Evolutionary conservation across 2,888 invertebrate genomes (phyloP), one percentile per base, ranked within the genome.

Genomic region (Lamproptera curius): DNA sequence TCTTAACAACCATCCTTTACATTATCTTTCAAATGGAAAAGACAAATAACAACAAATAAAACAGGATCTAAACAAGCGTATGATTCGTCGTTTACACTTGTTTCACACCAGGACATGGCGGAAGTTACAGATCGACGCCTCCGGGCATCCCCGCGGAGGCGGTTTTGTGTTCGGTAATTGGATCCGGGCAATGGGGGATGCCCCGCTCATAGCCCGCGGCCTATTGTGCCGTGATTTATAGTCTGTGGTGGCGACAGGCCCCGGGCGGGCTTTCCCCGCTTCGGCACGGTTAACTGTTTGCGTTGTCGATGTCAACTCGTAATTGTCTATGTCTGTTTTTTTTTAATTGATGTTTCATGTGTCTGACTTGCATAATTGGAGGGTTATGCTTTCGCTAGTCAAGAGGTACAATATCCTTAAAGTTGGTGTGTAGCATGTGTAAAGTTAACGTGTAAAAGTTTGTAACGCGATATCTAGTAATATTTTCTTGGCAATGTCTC

Each of bases 211-310:
- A 53, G 62, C 65, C 59, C 54, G 61, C 52, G 66, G 65, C 63
- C 68, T 62, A 69, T 69, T 68, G 65, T 62, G 55, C 42, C 42
- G 48, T 69, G 70, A 73, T 71, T 73, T 70, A 70, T 70, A 54
- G 59, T 59, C 61, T 67, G 66, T 65, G 48, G 13, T 13, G 16
- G 58, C 52, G 56, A 47, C 48, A 61, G 67, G 58, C 65, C 52
- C 50, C 54, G 44, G 58, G 63, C 58, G 49, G 41, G 54, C 16
- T 41, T 53, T 60, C 59, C 61, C 58, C 59, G n/a, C 4, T 23
- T 23, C 23, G 5, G 23, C 8, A 23, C 23, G 23, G 23, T 50
- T 46, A 51, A 50, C 50, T 33, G 16, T 33, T 13, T 17, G 42
- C 33, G 33, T 16, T 33, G 23, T 23, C 8, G 4, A 23, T 23